Evolutionary conservation across 2,113 vertebrate species (phyloP).

Genomic region (Antechinus stuartii): DNA sequence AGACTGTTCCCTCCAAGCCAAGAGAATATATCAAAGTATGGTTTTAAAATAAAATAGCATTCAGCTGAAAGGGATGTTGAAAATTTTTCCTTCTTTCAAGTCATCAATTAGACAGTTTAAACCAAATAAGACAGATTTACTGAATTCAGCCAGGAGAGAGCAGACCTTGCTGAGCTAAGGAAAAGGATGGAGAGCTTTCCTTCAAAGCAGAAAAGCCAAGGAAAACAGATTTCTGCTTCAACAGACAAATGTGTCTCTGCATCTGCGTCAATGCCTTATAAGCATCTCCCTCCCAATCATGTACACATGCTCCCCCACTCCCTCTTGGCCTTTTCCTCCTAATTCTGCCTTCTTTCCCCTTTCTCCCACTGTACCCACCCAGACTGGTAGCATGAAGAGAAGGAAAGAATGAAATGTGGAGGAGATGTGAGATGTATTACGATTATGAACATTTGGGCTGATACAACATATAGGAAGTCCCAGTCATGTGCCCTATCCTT

Average conservation of each 20-base stretch:
- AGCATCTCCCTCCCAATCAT: neutral
- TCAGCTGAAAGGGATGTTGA: neutral
- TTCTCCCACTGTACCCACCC: no score
- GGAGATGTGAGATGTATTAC: neutral
- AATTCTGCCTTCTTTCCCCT: neutral
- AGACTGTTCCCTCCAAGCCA: neutral
- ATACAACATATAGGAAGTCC: neutral
- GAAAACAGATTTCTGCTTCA: neutral
- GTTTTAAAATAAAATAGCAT: slow-evolving; percentile 3
- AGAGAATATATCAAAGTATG: slow-evolving; percentile 9
- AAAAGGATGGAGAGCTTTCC: neutral
- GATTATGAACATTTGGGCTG: neutral
- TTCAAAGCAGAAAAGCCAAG: neutral
- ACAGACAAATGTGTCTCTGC: neutral
- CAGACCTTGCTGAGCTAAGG: neutral
- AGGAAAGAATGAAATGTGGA: neutral
- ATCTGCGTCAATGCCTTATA: neutral
- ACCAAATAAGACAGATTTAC: neutral
- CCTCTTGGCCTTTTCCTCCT: neutral
- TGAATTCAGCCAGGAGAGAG: neutral
- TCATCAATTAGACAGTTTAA: neutral
- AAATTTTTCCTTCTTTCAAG: neutral
- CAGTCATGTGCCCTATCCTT: neutral
- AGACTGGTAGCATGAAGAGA: neutral
- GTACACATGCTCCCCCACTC: neutral